Evolutionary conservation across 2,113 vertebrate species (phyloP).

Genomic region (Redunca redunca): DNA sequence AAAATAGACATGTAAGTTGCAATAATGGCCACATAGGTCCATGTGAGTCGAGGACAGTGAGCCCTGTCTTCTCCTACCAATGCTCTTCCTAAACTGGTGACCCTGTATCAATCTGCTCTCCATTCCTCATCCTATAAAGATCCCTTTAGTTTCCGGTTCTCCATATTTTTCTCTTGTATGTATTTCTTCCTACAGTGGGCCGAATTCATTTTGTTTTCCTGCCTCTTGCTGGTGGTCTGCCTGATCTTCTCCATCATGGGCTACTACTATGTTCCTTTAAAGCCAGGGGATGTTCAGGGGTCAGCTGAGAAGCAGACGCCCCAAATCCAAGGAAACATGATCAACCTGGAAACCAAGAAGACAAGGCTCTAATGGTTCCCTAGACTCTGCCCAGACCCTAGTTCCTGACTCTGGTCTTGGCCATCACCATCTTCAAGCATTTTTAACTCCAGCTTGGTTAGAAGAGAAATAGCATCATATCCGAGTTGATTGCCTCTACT

Average conservation of each 20-base stretch:
- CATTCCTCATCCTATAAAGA: background rate
- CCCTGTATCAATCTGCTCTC: background rate
- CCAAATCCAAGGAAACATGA: conserved; percentile 65
- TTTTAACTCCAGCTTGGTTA: background rate
- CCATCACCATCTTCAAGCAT: background rate
- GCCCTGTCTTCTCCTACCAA: background rate
- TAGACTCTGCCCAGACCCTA: background rate
- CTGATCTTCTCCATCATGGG: conserved; percentile 96
- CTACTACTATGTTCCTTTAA: conserved; percentile 90
- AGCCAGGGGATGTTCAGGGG: conserved; percentile 80
- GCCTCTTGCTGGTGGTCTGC: conserved; percentile 89
- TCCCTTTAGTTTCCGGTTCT: background rate
- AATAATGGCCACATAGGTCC: background rate
- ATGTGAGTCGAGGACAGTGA: background rate
- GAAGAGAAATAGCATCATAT: background rate
- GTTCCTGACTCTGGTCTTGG: background rate
- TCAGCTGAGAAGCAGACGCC: conserved; percentile 71
- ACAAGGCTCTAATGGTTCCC: conserved; percentile 83
- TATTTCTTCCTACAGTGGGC: conserved; percentile 88
- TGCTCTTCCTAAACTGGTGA: background rate
- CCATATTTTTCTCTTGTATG: conserved; percentile 27
- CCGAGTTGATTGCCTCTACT: background rate
- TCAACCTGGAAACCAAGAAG: conserved; percentile 76
- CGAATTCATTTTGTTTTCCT: conserved; percentile 94
- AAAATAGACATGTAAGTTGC: background rate